Percentiles rank a stretch among this genome's conserved stretches.
These are phyloP conservation scores for Phragmatobia fuliginosa DNA, from an alignment of 2,888 invertebrate species.

Conservation along the genomic window DNA sequence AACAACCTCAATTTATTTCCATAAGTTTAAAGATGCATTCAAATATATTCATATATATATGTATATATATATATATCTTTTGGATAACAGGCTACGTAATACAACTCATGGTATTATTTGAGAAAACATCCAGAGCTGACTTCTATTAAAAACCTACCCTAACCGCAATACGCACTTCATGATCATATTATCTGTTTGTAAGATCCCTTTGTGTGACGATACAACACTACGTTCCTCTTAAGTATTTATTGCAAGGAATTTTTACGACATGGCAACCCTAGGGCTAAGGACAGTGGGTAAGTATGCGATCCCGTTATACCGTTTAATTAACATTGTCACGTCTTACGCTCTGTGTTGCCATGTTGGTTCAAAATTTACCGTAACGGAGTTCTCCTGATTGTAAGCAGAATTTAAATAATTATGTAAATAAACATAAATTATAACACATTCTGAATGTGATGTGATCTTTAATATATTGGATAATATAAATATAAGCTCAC, in stretches of 20 bases:
- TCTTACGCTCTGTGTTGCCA: slow-evolving; percentile 48
- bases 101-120: too few relatives aligned
- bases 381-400: slow-evolving; percentile 49
- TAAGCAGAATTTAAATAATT: slow-evolving; percentile 42
- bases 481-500: slow-evolving; percentile 20
- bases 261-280: slow-evolving; percentile 37
- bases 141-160: not conserved
- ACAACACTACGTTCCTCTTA: not conserved
- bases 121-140: not conserved
- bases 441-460: slow-evolving; percentile 34
- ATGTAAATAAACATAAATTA: slow-evolving; percentile 47
- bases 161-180: not conserved
- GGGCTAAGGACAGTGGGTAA: slow-evolving; percentile 29
- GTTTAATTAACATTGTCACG: slow-evolving; percentile 76
- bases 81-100: too few relatives aligned
- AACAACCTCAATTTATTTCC: too few relatives aligned
- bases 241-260: slow-evolving; percentile 5
- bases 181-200: not conserved
- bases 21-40: too few relatives aligned
- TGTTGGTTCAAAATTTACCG: slow-evolving; percentile 33
- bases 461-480: slow-evolving; percentile 31
- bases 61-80: too few relatives aligned
- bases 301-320: slow-evolving; percentile 63
- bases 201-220: not conserved
- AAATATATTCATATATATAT: too few relatives aligned